Evolutionary conservation across 37 sponge, comb jelly and placozoan genomes (phyloP), one percentile per base, ranked within the genome.

Genomic region (Oopsacas minuta): DNA sequence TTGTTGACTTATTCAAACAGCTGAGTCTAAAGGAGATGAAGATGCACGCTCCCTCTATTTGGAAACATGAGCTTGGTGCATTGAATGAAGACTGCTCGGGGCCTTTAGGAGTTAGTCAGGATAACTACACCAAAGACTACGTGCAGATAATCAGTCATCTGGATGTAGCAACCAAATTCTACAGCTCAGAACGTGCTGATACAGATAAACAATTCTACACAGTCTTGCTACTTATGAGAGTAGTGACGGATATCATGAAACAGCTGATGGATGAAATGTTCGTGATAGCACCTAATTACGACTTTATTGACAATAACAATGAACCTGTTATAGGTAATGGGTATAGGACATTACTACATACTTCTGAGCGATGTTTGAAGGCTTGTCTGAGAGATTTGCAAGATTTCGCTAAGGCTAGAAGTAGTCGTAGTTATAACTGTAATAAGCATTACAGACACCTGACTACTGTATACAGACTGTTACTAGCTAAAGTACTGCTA

Each of bases 281-380:
- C 36, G 61, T 84, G 36, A 38, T 85, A 8, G 52, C 75, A 0
- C 38, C 83, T 1, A 30, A 88, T 52, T 91, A 83, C 86, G 93
- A 92, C 85, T 92, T 92, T 87, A 61, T 92, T 0, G 10, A 83
- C 36, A 52, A 52, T n/a, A 86, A 93, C 82, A 91, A 91, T 5
- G 81, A 36, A 22, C 82, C 36, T 3, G 93, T 91, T 51, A 92
- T 90, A 81, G 95, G 87, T 17, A 94, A 92, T 82, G 95, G 95
- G 0, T 94, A 85, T 69, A 89, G 95, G 0, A 89, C 87, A 36
- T 17, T 92, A 5, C 85, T 94, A 12, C 39, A 37, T 39, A 52
- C 90, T 28, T 53, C 88, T 53, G 38, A 52, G 36, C 46, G 83
- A 35, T 37, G 87, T 37, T 82, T 90, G 0, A 53, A 81, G 32